phyloP scores from a whole-genome alignment of 2,888 invertebrate genomes.

The Agrilus cyanescens region DNA sequence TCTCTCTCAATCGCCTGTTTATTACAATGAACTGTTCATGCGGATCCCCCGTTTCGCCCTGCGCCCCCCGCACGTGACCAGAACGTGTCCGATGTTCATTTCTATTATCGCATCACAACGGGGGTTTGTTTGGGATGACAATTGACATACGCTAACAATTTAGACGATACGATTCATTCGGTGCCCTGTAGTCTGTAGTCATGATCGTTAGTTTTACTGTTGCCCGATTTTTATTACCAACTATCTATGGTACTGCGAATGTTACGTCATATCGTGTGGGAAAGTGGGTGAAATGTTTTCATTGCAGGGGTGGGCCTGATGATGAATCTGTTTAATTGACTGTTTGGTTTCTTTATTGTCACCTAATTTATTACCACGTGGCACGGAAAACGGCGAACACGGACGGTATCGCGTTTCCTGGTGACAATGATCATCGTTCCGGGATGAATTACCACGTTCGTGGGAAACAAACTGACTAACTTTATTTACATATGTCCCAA shows the following conservation, averaged over 20 bases:
- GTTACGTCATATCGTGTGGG: slow-evolving; percentile 23
- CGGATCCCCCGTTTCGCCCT: neutral
- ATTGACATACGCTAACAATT: slow-evolving; percentile 35
- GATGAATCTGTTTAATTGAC: slow-evolving; percentile 21
- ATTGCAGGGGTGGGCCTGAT: slow-evolving; percentile 25
- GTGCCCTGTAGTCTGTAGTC: neutral
- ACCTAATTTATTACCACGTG: slow-evolving; percentile 9
- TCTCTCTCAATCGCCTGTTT: no score
- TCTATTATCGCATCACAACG: slow-evolving; percentile 32
- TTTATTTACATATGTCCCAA: no score
- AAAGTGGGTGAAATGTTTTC: slow-evolving; percentile 25
- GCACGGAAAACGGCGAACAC: no score
- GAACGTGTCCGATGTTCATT: slow-evolving; percentile 32
- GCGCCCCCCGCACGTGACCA: slow-evolving; percentile 9
- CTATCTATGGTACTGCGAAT: no score
- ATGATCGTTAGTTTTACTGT: no score
- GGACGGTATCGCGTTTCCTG: no score
- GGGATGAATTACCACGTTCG: no score
- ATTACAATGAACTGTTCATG: no score
- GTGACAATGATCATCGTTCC: no score
- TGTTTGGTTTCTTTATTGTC: slow-evolving; percentile 13
- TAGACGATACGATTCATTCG: slow-evolving; percentile 11
- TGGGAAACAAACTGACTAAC: no score
- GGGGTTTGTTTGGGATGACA: slow-evolving; percentile 35
- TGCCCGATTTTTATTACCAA: no score